phyloP scores from a whole-genome alignment of 2,888 invertebrate genomes.

The Clitarchus hookeri region DNA sequence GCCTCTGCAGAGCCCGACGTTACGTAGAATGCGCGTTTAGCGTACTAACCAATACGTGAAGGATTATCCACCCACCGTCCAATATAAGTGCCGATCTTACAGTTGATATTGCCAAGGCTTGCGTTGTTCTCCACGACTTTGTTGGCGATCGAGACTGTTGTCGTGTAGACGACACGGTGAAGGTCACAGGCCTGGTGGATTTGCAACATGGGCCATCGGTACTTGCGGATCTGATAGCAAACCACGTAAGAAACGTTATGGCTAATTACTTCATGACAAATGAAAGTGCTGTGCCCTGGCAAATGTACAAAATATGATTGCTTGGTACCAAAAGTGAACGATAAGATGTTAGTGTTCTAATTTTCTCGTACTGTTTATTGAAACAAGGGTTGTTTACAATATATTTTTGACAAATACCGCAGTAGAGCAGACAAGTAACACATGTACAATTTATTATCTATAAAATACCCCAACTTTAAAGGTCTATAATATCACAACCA shows the following conservation, averaged over 20 bases:
- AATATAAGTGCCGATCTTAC: conserved; percentile 41
- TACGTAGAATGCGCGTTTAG: conserved; percentile 48
- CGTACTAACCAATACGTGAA: conserved; percentile 48
- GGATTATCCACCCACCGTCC: conserved; percentile 48
- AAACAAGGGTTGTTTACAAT: no score
- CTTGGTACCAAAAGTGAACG: no score
- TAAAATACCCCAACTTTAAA: no score
- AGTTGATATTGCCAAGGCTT: conserved; percentile 44
- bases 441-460: no score
- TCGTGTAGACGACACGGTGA: conserved; percentile 40
- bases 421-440: no score
- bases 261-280: conserved; percentile 38
- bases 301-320: conserved; percentile 39
- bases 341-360: no score
- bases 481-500: no score
- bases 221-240: conserved; percentile 40
- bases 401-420: no score
- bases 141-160: conserved; percentile 37
- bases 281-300: conserved; percentile 38
- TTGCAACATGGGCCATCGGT: conserved; percentile 33
- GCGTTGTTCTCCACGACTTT: conserved; percentile 42
- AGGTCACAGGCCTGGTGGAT: conserved; percentile 43
- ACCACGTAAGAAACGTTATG: conserved; percentile 41
- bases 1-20: conserved; percentile 44
- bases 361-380: no score